Evolutionary conservation across 2,797 vertebrate species (phyloP).

Genomic region (Sebastes nivosus): DNA sequence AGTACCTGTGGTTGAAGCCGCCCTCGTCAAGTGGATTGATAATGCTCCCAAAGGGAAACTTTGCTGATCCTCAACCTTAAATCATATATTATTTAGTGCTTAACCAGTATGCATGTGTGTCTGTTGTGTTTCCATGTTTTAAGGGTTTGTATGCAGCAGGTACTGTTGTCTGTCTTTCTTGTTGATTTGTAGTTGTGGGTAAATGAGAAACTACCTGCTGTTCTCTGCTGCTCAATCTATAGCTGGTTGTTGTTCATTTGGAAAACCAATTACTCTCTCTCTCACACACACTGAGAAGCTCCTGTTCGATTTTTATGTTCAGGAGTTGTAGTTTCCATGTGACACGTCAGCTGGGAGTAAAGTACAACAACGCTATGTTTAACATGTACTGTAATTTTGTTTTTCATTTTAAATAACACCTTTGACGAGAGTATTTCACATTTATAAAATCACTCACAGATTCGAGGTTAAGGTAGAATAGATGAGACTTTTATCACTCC

Average conservation of each 20-base stretch:
- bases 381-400: not conserved
- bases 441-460: not conserved
- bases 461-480: not conserved
- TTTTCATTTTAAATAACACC: not conserved
- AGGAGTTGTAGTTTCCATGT: not conserved
- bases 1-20: too few relatives aligned
- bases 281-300: not conserved
- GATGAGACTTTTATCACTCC: not conserved
- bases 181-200: not conserved
- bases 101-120: not conserved
- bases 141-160: not conserved
- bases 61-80: not conserved
- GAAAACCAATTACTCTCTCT: not conserved
- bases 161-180: constrained; percentile 5
- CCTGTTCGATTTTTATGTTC: constrained; percentile 15
- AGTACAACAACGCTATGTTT: not conserved
- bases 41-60: too few relatives aligned
- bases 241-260: not conserved
- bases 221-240: not conserved
- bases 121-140: not conserved
- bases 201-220: not conserved
- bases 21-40: too few relatives aligned
- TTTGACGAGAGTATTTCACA: not conserved
- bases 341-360: not conserved
- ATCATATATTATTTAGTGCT: not conserved